phyloP scores from a whole-genome alignment of 2,888 invertebrate species.

The Melipona bicolor region DNA sequence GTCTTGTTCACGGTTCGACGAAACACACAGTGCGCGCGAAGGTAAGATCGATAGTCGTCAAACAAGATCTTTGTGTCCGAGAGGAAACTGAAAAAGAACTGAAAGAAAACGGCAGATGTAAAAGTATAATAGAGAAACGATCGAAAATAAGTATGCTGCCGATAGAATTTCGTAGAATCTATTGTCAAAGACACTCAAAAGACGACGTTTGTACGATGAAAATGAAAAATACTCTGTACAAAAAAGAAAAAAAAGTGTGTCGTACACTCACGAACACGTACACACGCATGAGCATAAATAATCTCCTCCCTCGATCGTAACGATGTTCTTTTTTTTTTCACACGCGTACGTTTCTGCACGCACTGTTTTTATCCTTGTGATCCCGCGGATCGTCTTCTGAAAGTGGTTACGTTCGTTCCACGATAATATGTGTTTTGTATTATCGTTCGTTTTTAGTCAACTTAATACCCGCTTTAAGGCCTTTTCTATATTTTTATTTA shows the following conservation, averaged over 20 bases:
- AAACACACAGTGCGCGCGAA: constrained; percentile 9
- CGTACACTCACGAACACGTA: not conserved
- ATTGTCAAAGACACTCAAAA: not conserved
- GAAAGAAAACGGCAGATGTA: not conserved
- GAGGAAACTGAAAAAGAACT: not conserved
- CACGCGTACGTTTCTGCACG: constrained; percentile 37
- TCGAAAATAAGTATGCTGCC: constrained; percentile 31
- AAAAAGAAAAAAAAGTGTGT: not conserved
- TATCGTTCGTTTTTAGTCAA: constrained; percentile 50
- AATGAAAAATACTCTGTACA: constrained; percentile 36
- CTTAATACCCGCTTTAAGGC: constrained; percentile 40
- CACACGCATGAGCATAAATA: not conserved
- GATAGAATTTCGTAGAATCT: constrained; percentile 30
- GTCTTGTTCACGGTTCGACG: constrained; percentile 14
- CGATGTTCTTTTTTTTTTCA: constrained; percentile 27
- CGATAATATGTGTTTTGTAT: constrained; percentile 36
- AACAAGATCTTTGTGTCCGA: constrained; percentile 10
- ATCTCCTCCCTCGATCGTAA: not conserved
- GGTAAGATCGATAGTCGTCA: constrained; percentile 21
- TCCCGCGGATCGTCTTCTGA: constrained; percentile 12
- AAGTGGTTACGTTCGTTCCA: constrained; percentile 31
- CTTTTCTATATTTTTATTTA: constrained; percentile 53
- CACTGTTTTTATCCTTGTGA: constrained; percentile 23
- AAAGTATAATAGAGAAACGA: not conserved
- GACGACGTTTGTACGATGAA: constrained; percentile 19